Evolutionary conservation across 1,140 invertebrate species (phyloP).

Genomic region (Solenopsis invicta): DNA sequence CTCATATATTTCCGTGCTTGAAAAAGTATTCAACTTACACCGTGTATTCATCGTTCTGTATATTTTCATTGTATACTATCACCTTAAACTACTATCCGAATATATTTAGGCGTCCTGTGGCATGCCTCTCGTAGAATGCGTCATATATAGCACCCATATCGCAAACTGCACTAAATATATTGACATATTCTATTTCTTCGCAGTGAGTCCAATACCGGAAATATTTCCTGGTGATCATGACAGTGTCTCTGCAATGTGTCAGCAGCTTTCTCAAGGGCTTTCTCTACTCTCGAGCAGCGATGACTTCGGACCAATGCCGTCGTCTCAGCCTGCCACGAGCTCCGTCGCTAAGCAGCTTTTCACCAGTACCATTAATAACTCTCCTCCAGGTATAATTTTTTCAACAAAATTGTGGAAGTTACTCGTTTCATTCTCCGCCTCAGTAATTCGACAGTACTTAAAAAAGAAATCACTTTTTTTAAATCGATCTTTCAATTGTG

Average conservation of each 20-base stretch:
- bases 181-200: constrained; percentile 70
- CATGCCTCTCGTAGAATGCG: constrained; percentile 69
- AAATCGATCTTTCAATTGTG: not conserved
- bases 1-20: constrained; percentile 14
- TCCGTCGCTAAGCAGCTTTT: constrained; percentile 82
- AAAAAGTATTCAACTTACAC: constrained; percentile 26
- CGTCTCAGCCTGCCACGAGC: constrained; percentile 79
- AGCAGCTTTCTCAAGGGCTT: constrained; percentile 94
- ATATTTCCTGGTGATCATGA: constrained; percentile 91
- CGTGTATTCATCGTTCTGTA: constrained; percentile 13
- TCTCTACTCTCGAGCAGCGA: constrained; percentile 92
- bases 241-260: constrained; percentile 95
- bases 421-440: not conserved
- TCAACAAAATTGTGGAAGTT: not conserved
- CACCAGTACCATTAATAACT: constrained; percentile 73
- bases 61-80: constrained; percentile 13
- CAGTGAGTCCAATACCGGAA: constrained; percentile 94
- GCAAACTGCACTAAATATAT: not conserved
- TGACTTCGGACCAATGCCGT: constrained; percentile 87
- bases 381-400: constrained; percentile 77
- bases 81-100: not conserved
- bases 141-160: constrained; percentile 69
- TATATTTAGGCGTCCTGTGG: constrained; percentile 54
- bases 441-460: not conserved
- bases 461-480: not conserved